These are phyloP conservation scores for Sturnus vulgaris DNA, from an alignment of 2,113 vertebrate species.

Conservation along the genomic window DNA sequence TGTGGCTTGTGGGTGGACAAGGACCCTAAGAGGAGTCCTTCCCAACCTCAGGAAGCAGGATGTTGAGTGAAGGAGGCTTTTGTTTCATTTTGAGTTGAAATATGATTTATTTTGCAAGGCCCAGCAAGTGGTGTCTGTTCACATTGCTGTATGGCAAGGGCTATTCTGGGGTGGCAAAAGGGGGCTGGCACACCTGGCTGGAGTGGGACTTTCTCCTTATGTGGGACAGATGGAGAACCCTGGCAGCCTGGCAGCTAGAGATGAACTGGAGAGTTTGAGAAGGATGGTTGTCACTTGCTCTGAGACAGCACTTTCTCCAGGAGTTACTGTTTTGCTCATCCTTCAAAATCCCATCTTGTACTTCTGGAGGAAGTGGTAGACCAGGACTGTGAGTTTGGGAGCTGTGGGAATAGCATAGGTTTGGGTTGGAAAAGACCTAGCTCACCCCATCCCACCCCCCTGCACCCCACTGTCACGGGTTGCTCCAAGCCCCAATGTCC, in stretches of 20 bases:
- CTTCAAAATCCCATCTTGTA: not conserved
- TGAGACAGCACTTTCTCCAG: not conserved
- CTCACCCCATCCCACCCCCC: not conserved
- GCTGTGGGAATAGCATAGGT: not conserved
- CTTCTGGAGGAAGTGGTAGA: not conserved
- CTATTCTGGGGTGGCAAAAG: not conserved
- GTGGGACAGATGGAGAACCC: not conserved
- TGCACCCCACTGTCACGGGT: fast-evolving
- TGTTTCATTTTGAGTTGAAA: not conserved
- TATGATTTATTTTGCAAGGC: not conserved
- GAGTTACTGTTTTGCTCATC: not conserved
- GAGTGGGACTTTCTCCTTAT: not conserved
- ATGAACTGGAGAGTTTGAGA: not conserved
- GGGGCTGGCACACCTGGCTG: not conserved
- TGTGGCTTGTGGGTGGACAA: not conserved
- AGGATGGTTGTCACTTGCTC: not conserved
- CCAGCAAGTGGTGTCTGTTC: not conserved
- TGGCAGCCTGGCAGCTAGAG: not conserved
- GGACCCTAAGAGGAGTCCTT: not conserved
- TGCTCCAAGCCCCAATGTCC: not conserved
- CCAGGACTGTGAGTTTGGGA: not conserved
- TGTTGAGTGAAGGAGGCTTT: not conserved
- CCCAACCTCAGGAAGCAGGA: not conserved
- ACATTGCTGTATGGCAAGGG: not conserved
- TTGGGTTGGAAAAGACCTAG: not conserved